phyloP scores from a whole-genome alignment of 1,140 invertebrate species.

The Trichogramma pretiosum region DNA sequence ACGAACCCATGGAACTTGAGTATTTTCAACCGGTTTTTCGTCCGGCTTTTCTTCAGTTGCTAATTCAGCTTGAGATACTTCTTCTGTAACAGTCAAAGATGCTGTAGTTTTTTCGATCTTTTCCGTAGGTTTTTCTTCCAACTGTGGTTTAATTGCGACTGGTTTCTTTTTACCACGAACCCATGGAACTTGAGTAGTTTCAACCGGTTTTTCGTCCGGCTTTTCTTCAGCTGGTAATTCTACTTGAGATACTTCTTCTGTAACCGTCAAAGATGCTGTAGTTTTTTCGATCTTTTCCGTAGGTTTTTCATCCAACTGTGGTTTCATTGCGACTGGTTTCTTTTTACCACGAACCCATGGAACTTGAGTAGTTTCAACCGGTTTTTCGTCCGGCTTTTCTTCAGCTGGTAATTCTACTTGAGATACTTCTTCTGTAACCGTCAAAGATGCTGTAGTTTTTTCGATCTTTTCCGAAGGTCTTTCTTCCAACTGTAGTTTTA shows the following conservation, averaged over 20 bases:
- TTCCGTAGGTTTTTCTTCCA: conserved; percentile 13
- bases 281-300: too few relatives aligned
- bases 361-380: conserved; percentile 18
- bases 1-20: conserved; percentile 18
- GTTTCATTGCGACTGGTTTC: conserved; percentile 26
- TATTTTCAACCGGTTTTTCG: too few relatives aligned
- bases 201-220: conserved; percentile 25
- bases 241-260: conserved; percentile 27
- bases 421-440: conserved; percentile 27
- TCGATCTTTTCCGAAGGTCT: conserved; percentile 14
- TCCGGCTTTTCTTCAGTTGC: neutral
- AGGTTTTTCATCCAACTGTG: conserved; percentile 20
- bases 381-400: conserved; percentile 22
- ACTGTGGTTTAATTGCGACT: conserved; percentile 12
- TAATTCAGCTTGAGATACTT: neutral
- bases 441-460: too few relatives aligned
- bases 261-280: too few relatives aligned
- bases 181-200: conserved; percentile 6
- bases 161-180: conserved; percentile 14
- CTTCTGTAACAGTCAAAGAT: conserved; percentile 1
- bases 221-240: conserved; percentile 10
- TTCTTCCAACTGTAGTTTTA: conserved; percentile 18
- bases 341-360: conserved; percentile 15
- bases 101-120: conserved; percentile 3
- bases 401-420: conserved; percentile 25